phyloP scores from a whole-genome alignment of 2,113 vertebrate genomes.

The Canis aureus region DNA sequence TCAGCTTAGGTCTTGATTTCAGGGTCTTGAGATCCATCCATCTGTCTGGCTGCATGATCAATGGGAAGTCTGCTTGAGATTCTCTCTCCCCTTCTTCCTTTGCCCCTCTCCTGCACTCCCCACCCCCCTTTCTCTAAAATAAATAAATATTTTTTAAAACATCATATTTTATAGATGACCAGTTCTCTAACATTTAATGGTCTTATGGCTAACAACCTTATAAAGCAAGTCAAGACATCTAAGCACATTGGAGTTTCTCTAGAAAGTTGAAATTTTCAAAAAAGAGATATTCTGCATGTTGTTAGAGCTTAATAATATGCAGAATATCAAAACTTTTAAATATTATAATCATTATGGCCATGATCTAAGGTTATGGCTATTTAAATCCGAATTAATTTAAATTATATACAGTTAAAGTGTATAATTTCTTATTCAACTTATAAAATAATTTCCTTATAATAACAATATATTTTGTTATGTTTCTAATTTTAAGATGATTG shows the following conservation, averaged over 20 bases:
- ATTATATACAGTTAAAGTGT: background rate
- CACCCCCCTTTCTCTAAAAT: no score
- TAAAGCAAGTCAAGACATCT: background rate
- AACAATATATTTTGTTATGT: background rate
- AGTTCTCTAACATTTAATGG: background rate
- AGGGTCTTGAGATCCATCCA: no score
- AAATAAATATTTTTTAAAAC: background rate
- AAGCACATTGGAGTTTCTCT: background rate
- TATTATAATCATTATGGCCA: conserved; percentile 27
- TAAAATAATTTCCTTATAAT: background rate
- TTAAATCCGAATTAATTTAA: conserved; percentile 16
- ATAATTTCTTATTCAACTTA: background rate
- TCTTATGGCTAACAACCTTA: background rate
- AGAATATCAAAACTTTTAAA: background rate
- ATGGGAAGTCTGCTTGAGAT: no score
- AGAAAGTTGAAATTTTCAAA: conserved; percentile 35
- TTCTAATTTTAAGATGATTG: background rate
- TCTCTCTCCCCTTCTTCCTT: no score
- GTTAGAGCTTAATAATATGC: background rate
- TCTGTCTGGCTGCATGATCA: no score
- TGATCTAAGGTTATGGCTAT: background rate
- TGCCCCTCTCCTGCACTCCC: no score
- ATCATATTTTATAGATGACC: background rate
- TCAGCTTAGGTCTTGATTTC: no score
- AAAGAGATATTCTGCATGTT: background rate